Evolutionary conservation across 2,113 vertebrate species (phyloP), one percentile per base, ranked within the genome.

Genomic region (Mobula birostris): DNA sequence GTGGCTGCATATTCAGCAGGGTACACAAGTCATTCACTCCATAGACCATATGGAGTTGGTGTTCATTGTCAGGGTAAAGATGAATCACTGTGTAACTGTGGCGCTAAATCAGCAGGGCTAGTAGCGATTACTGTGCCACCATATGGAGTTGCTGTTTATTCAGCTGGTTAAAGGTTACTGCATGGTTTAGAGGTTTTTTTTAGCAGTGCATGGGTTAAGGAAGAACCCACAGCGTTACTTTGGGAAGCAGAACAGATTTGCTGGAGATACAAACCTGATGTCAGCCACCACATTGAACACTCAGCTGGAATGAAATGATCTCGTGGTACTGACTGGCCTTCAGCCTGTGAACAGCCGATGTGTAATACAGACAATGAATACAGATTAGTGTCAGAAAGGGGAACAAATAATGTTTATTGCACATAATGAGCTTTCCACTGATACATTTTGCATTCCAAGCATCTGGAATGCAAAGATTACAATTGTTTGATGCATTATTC

Each of bases 141-240:
- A 15, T 66, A 88, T 88, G 85, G 85, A 36, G 61, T 7, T 90
- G 85, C 85, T 88, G 58, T 63, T 19, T 88, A n/a, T 17, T 88
- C 85, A 88, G 61, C 85, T 19, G 85, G 85, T n/a, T 12, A 68
- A 90, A 90, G 85, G 85, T 90, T 90, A 90, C 61, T 88, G 58
- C 85, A 32, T 2, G 58, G 5, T 32, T 14, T 29, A 32, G 27
- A 32, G 27, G 32, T 29, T 24, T 66, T n/a, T 27, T 61, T 66
- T 66, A 63, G 85, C 4, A 63, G 58, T 66, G 61, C 85, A 90
- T 7, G 85, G 85, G 85, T 90, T 90, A 90, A 32, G 61, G n/a
- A 90, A 61, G 85, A 66, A 36, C 5, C 58, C 58, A 15, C 17
- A 2, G 85, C 15, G 14, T 90, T 15, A 15, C 32, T 66, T 68